Evolutionary conservation across 2,113 vertebrate species (phyloP), one percentile per base, ranked within the genome.

Genomic region (Pontoporia blainvillei): DNA sequence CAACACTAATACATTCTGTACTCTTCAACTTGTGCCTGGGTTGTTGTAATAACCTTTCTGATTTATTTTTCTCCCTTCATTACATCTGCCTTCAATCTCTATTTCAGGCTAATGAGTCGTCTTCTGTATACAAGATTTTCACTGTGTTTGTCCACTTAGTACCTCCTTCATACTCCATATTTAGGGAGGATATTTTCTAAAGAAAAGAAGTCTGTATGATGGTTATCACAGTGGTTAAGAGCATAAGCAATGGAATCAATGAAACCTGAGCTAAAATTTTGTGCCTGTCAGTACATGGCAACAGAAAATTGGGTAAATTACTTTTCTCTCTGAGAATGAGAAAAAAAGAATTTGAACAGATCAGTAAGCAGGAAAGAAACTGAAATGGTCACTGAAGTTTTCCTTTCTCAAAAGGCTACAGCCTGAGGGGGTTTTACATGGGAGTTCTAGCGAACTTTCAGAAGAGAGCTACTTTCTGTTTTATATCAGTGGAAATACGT

Each of bases 301-400:
- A 75, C 6, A 88, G 95, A 97, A 97, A 96, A 93, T 94, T 88
- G 91, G 52, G 29, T 90, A 92, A 86, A 88, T 95, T 96, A 81
- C 81, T 97, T 97, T 96, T 95, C 91, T 95, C 36, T 81, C n/a
- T 57, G 91, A 88, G 86, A 94, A 93, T 79, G 86, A 95, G 93
- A 91, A 92, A 67, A 67, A 78, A 94, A 76, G 67, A 84, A 93
- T 81, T 66, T 27, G 76, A 86, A 83, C n/a, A 89, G 90, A 97
- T 97, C 90, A 91, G 93, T 95, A 98, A 93, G 72, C 82, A 95
- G 93, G 95, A 95, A 97, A 97, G 89, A 91, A 97, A 67, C 82
- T 88, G 54, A 97, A 94, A 94, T 85, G 44, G 66, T 62, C 46
- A 41, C 79, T 98, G 86, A 95, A 72, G 46, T 89, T 91, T 96